A percentile compares a stretch with the other conserved stretches of the same genome.
Evolutionary conservation across 2,113 vertebrate species (phyloP).

Genomic region (Semicossyphus pulcher): DNA sequence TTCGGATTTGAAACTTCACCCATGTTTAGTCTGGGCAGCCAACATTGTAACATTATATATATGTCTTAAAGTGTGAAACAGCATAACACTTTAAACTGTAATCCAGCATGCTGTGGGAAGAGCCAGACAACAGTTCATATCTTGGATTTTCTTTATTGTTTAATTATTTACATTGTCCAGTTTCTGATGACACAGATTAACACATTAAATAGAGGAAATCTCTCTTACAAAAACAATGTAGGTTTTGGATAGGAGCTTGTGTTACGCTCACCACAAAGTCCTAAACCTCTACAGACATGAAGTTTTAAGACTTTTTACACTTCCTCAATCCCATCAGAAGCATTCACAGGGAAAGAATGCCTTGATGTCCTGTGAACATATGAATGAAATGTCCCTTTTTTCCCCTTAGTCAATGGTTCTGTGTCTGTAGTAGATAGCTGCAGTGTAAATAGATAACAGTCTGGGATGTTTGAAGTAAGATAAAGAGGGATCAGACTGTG

Average conservation of each 20-base stretch:
- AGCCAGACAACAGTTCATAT: constrained; percentile 9
- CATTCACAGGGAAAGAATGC: background rate
- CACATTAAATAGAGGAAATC: constrained; percentile 36
- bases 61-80: no score
- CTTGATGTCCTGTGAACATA: constrained; percentile 12
- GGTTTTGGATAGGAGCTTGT: constrained; percentile 7
- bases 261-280: background rate
- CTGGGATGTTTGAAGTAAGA: background rate
- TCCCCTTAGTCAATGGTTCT: background rate
- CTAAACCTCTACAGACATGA: constrained; percentile 5
- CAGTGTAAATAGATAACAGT: background rate
- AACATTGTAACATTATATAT: no score
- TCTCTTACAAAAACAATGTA: constrained; percentile 42
- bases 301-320: background rate
- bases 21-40: no score
- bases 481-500: background rate
- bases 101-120: background rate
- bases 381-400: constrained; percentile 8
- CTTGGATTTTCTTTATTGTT: constrained; percentile 71
- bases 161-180: constrained; percentile 81
- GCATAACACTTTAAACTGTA: background rate
- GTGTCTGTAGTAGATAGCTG: background rate
- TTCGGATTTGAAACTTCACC: no score
- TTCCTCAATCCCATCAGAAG: constrained; percentile 5
- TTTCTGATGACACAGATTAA: constrained; percentile 42